These are phyloP conservation scores for Aratinga solstitialis DNA, from an alignment of 2,797 vertebrate species.

Conservation along the genomic window DNA sequence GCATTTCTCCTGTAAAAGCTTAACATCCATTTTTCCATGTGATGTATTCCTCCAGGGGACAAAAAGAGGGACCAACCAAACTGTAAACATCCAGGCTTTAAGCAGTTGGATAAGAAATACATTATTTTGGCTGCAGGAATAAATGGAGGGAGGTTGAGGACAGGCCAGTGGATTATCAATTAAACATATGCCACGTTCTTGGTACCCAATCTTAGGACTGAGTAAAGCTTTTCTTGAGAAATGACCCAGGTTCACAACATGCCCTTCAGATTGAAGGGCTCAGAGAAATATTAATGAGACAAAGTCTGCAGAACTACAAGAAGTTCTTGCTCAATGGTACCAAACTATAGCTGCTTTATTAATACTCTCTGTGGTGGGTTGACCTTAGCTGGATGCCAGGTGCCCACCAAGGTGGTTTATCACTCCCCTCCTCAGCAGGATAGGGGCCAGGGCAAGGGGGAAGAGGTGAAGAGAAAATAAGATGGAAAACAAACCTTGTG, in stretches of 20 bases:
- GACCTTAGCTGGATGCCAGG: neutral
- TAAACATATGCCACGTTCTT: neutral
- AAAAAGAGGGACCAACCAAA: neutral
- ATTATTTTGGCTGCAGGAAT: neutral
- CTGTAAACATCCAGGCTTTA: neutral
- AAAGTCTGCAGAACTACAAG: neutral
- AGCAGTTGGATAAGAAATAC: neutral
- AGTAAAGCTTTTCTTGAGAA: neutral
- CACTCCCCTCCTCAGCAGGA: neutral
- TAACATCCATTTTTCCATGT: neutral
- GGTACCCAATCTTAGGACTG: neutral
- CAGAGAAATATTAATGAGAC: neutral
- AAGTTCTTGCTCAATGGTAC: neutral
- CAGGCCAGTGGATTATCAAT: neutral
- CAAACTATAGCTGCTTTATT: neutral
- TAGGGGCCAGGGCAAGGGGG: neutral
- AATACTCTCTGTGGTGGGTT: neutral
- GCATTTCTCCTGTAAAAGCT: neutral
- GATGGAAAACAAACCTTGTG: accelerated
- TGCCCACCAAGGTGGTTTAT: neutral
- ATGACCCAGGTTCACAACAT: neutral
- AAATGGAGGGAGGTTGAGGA: neutral
- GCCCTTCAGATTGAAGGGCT: neutral
- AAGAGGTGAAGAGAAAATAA: neutral
- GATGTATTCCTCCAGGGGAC: neutral